Percentiles rank a stretch among this genome's conserved stretches.
These are phyloP conservation scores for Harmothoe impar DNA, from an alignment of 2,888 invertebrate species.

Conservation along the genomic window DNA sequence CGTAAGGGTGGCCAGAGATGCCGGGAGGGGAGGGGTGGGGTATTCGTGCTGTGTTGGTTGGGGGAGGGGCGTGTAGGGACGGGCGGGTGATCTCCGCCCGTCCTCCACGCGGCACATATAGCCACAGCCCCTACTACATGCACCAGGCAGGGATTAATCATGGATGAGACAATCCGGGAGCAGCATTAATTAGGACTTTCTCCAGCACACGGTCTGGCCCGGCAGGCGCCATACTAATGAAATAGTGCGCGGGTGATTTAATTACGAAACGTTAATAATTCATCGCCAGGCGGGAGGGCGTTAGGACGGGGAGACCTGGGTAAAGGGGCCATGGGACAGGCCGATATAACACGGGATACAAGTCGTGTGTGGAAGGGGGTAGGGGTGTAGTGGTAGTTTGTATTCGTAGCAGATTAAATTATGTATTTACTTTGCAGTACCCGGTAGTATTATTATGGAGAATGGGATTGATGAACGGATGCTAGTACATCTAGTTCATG, in stretches of 20 bases:
- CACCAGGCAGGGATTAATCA: slow-evolving; percentile 15
- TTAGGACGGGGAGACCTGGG: background rate
- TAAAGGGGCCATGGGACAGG: background rate
- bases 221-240: slow-evolving; percentile 50
- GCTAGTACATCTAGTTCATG: too few relatives aligned
- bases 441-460: too few relatives aligned
- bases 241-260: slow-evolving; percentile 53
- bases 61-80: background rate
- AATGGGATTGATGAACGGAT: too few relatives aligned
- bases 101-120: background rate
- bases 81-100: background rate
- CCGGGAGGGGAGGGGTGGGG: too few relatives aligned
- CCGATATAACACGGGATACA: background rate
- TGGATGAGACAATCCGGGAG: slow-evolving; percentile 60
- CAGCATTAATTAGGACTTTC: slow-evolving; percentile 52
- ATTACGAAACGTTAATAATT: slow-evolving; percentile 49
- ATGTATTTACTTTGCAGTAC: too few relatives aligned
- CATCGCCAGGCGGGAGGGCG: background rate
- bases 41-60: background rate
- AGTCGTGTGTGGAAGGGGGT: background rate
- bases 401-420: too few relatives aligned
- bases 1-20: too few relatives aligned
- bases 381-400: background rate
- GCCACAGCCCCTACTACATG: slow-evolving; percentile 25
- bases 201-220: slow-evolving; percentile 4